Evolutionary conservation across 2,113 vertebrate genomes (phyloP), one percentile per base, ranked within the genome.

Genomic region (Pheucticus melanocephalus): DNA sequence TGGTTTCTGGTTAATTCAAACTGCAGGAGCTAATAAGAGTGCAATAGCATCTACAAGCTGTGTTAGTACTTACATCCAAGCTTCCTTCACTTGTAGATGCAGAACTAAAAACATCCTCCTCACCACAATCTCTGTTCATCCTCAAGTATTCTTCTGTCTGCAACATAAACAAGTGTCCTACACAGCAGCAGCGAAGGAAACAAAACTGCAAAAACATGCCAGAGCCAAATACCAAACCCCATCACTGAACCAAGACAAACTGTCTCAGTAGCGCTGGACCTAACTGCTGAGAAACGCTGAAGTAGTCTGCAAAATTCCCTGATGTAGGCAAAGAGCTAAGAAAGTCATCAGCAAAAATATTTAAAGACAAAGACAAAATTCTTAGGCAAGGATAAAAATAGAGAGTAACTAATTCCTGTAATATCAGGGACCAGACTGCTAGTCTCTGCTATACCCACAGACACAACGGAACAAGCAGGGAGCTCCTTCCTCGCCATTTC

Each of bases 61-160:
- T 42, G 60, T 96, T 88, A 97, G 89, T 96, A 98, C 97, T 98
- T 96, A 98, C 98, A 70, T 98, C 97, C 86, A 95, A 81, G 73
- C 93, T 96, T 86, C 86, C 95, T 90, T 97, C 96, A 76, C 91
- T 94, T 37, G 89, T 89, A 82, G 93, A 83, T 76, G 94, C 40
- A 45, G 95, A 92, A 93, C 84, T 91, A 44, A 92, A 96, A 92
- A 83, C 28, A 60, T 98, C 98, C 92, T 98, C 97, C 60, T 97
- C 92, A 53, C 92, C 95, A 90, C 82, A 97, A 90, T 93, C 84
- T 87, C 73, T 92, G 18, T 71, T 89, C 90, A 91, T 92, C 61
- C 78, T 54, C 90, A 95, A 84, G 12, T 28, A 78, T 59, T 95
- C 97, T 89, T 98, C 97, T 47, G 94, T 97, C 98, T 98, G 95